Conservation (phyloP, 1,140 invertebrate species). For the Drosophila insularis region DNA sequence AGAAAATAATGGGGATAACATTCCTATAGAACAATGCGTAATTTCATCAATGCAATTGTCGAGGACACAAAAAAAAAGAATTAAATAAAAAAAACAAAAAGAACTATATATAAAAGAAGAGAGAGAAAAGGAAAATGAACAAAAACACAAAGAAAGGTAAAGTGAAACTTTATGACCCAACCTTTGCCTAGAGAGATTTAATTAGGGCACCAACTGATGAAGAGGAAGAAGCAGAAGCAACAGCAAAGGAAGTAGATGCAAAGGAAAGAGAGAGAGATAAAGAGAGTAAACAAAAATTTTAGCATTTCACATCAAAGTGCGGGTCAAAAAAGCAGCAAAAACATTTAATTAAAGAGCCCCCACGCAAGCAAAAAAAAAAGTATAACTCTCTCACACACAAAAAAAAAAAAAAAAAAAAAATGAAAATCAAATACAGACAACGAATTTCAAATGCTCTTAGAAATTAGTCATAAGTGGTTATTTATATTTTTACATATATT, state of each 20-base stretch:
- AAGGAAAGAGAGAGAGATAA: too few relatives aligned
- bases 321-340: slow-evolving; percentile 28
- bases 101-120: background rate
- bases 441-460: background rate
- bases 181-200: slow-evolving; percentile 13
- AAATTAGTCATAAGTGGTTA: too few relatives aligned
- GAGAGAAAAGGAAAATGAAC: background rate
- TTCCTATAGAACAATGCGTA: background rate
- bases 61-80: background rate
- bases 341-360: slow-evolving; percentile 46
- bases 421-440: background rate
- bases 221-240: too few relatives aligned
- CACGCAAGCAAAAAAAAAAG: background rate
- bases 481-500: too few relatives aligned
- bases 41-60: slow-evolving; percentile 35
- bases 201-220: background rate
- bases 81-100: background rate
- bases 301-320: slow-evolving; percentile 46
- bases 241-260: too few relatives aligned
- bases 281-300: slow-evolving; percentile 29
- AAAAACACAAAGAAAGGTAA: background rate
- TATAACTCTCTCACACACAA: too few relatives aligned
- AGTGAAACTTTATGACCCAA: slow-evolving; percentile 7
- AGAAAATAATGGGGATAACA: background rate
- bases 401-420: background rate